Conservation (phyloP, 2,888 invertebrate genomes). For the Sarcophaga caerulescens region DNA sequence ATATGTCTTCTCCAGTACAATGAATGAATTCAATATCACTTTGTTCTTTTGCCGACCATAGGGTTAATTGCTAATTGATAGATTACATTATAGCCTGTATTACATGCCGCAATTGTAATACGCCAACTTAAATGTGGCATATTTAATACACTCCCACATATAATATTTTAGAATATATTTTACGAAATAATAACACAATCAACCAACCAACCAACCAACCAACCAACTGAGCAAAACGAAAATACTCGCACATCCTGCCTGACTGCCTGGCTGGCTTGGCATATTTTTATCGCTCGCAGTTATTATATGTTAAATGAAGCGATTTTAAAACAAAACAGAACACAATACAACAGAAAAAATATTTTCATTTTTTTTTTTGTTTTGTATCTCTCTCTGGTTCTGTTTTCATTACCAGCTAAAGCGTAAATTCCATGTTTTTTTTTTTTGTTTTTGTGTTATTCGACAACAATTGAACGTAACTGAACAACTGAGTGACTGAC, state of each 20-base stretch:
- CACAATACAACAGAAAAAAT: conserved; percentile 1
- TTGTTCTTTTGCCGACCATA: too few relatives aligned
- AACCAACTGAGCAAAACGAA: too few relatives aligned
- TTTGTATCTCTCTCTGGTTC: not conserved
- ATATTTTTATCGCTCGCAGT: conserved; percentile 73
- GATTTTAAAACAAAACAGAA: conserved; percentile 69
- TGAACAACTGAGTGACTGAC: not conserved
- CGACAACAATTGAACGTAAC: not conserved
- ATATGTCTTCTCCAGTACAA: too few relatives aligned
- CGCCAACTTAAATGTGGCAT: not conserved
- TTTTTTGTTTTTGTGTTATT: conserved; percentile 53
- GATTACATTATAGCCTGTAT: too few relatives aligned
- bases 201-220: too few relatives aligned
- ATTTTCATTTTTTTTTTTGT: conserved; percentile 41
- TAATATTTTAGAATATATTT: too few relatives aligned
- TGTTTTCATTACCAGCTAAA: conserved; percentile 74
- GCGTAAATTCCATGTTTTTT: conserved; percentile 74
- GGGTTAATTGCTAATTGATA: too few relatives aligned
- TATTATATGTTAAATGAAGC: conserved; percentile 80
- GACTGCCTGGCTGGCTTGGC: not conserved
- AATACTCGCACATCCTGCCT: not conserved
- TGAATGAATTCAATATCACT: too few relatives aligned
- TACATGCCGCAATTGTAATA: not conserved
- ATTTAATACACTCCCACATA: not conserved
- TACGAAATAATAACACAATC: too few relatives aligned